phyloP scores from a whole-genome alignment of 2,113 vertebrate species.

The Sebastes schlegelii region DNA sequence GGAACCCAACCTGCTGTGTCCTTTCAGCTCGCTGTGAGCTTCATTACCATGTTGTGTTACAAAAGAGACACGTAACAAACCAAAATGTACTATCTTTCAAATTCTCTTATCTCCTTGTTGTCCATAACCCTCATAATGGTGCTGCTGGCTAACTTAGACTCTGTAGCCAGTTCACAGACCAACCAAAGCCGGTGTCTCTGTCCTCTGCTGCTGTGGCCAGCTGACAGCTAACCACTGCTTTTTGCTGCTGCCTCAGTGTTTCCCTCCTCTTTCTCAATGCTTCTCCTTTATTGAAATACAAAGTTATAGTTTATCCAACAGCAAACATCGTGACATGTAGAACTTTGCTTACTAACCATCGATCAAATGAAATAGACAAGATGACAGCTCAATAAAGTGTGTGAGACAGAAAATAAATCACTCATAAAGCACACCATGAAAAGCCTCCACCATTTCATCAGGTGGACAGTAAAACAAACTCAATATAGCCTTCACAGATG shows the following conservation, averaged over 20 bases:
- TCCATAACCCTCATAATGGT: background rate
- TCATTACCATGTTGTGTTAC: background rate
- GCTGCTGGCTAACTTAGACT: background rate
- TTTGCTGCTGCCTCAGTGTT: background rate
- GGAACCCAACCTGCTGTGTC: background rate
- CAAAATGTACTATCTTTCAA: background rate
- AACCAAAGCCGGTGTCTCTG: background rate
- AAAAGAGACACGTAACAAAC: background rate
- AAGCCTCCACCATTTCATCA: background rate
- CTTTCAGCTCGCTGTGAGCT: background rate
- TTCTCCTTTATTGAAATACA: background rate
- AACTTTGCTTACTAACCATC: background rate
- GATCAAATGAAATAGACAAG: background rate
- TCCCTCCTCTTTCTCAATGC: background rate
- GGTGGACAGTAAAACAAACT: background rate
- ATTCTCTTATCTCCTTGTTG: background rate
- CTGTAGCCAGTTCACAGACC: background rate
- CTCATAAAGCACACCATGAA: background rate
- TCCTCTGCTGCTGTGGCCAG: background rate
- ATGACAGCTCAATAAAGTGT: background rate
- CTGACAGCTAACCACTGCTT: background rate
- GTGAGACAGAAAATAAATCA: background rate
- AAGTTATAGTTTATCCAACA: background rate
- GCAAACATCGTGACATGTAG: background rate
- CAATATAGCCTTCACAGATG: background rate